Percentiles rank a stretch among this genome's conserved stretches.
phyloP scores from a whole-genome alignment of 2,113 vertebrate species.

The Tachuris rubrigastra region DNA sequence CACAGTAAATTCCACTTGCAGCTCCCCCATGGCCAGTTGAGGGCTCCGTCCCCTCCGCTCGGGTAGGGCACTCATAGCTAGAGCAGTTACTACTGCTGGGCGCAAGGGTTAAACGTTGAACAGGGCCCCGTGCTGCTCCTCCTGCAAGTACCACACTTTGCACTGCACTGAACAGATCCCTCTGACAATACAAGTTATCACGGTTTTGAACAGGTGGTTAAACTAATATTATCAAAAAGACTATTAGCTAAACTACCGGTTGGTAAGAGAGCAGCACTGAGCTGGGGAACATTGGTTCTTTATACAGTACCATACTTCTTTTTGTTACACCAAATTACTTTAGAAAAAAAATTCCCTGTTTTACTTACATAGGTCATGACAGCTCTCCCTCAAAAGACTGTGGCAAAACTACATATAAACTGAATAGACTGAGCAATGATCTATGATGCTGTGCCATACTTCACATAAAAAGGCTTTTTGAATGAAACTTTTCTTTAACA shows the following conservation, averaged over 20 bases:
- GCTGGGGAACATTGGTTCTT: background rate
- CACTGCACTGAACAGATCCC: background rate
- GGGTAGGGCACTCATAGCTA: accelerated
- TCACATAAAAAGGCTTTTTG: background rate
- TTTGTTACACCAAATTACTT: background rate
- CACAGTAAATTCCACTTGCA: background rate
- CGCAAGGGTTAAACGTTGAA: accelerated
- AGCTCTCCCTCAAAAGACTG: background rate
- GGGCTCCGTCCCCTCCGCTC: background rate
- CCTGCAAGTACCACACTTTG: accelerated
- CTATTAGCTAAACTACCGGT: background rate
- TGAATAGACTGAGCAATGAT: background rate
- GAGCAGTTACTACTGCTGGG: background rate
- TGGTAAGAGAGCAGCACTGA: background rate
- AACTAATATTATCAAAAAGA: background rate
- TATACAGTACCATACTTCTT: background rate
- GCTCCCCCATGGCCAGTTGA: background rate
- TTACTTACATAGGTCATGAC: background rate
- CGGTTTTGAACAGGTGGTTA: background rate
- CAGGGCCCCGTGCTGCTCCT: background rate
- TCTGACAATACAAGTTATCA: background rate
- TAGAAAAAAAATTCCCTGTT: background rate
- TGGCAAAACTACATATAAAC: background rate
- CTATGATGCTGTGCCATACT: background rate
- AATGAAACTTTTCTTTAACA: background rate